Evolutionary conservation across 2,113 vertebrate genomes (phyloP).

Genomic region (Apaloderma vittatum): DNA sequence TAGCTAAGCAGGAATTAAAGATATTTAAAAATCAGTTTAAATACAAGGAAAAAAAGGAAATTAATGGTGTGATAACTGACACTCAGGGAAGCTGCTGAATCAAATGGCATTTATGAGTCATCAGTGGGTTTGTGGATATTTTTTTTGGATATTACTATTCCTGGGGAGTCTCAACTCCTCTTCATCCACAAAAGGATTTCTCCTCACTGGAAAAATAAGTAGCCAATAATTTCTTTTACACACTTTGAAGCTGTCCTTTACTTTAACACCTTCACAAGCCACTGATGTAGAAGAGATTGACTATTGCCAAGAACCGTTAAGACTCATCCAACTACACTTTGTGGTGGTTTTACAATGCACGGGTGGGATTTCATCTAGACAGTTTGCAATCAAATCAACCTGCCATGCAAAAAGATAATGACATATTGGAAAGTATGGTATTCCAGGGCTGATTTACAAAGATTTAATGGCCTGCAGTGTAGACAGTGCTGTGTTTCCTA

Average conservation of each 20-base stretch:
- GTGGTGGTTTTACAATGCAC: constrained; percentile 13
- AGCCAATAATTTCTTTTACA: neutral
- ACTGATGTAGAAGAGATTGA: neutral
- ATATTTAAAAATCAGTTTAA: neutral
- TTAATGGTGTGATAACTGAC: neutral
- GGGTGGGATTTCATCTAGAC: neutral
- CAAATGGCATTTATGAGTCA: neutral
- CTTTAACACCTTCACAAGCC: neutral
- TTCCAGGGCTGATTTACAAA: constrained; percentile 26
- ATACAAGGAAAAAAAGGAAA: neutral
- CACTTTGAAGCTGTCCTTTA: neutral
- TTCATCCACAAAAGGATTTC: neutral
- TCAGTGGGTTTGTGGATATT: neutral
- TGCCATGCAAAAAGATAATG: constrained; percentile 23
- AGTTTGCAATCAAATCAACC: constrained; percentile 35
- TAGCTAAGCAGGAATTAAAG: neutral
- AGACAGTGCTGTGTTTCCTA: neutral
- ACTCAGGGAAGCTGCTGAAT: neutral
- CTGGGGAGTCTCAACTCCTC: neutral
- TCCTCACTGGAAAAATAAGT: constrained; percentile 8
- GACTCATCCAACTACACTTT: neutral
- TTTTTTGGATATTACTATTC: neutral
- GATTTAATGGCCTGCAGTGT: constrained; percentile 11
- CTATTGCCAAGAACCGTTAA: constrained; percentile 3
- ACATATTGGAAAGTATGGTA: constrained; percentile 10